Conservation (phyloP, 2,797 vertebrate genomes). For the Orestias chungarensis region DNA sequence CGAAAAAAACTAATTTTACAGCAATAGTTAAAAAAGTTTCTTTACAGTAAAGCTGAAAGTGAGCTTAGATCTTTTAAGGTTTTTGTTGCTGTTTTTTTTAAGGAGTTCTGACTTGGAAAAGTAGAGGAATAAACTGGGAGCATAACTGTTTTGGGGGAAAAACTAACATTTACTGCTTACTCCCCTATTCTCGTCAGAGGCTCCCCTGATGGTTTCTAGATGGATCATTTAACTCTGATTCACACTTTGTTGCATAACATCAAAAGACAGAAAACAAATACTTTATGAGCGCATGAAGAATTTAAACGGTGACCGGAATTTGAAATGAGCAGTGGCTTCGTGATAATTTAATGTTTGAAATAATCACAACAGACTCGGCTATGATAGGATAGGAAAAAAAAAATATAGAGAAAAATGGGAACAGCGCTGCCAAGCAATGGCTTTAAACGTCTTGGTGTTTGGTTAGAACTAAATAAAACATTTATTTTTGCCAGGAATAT, state of each 20-base stretch:
- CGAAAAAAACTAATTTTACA: constrained; percentile 8
- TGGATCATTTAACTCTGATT: constrained; percentile 29
- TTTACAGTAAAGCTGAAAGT: not conserved
- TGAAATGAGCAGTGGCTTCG: constrained; percentile 22
- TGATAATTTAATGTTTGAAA: constrained; percentile 39
- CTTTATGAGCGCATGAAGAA: constrained; percentile 9
- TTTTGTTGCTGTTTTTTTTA: not conserved
- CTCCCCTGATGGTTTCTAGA: constrained; percentile 7
- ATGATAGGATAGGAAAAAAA: not conserved
- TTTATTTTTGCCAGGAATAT: no score
- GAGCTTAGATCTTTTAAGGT: not conserved
- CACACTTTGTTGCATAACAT: constrained; percentile 24
- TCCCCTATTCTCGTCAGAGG: not conserved
- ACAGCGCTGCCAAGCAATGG: not conserved
- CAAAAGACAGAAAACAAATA: constrained; percentile 36
- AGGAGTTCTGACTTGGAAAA: constrained; percentile 1
- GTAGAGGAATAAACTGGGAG: not conserved
- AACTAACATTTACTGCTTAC: constrained; percentile 1
- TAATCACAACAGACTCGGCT: not conserved
- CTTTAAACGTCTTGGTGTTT: not conserved
- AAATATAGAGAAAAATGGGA: no score
- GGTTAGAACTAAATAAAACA: not conserved
- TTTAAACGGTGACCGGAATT: constrained; percentile 35
- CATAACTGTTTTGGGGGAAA: not conserved
- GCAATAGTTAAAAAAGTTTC: not conserved